These are phyloP conservation scores for Peromyscus leucopus DNA, from an alignment of 2,113 vertebrate genomes.

Conservation along the genomic window DNA sequence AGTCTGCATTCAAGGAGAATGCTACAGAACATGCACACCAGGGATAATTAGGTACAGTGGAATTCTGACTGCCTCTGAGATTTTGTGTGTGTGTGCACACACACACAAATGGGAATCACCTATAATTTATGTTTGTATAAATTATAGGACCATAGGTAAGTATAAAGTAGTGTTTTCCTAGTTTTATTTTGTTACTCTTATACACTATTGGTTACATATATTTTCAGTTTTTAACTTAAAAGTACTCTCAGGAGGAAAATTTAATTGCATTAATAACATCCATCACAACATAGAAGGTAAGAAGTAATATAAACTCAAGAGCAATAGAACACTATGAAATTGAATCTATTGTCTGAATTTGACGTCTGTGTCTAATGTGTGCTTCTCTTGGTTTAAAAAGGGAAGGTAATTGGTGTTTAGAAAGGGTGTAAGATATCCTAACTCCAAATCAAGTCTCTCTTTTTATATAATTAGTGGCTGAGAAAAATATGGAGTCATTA, in stretches of 20 bases:
- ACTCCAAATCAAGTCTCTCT: conserved; percentile 14
- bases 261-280: background rate
- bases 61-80: background rate
- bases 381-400: conserved; percentile 35
- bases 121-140: background rate
- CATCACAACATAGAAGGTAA: conserved; percentile 2
- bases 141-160: background rate
- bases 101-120: background rate
- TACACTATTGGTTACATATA: background rate
- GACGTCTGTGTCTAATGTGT: conserved; percentile 13
- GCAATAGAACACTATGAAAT: conserved; percentile 41
- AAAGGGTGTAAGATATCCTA: conserved; percentile 43
- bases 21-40: background rate
- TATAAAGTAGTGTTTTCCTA: conserved; percentile 1
- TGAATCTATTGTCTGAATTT: conserved; percentile 27
- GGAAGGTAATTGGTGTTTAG: conserved; percentile 21
- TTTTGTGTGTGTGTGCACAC: background rate
- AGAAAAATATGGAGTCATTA: background rate
- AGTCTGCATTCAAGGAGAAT: background rate
- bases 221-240: conserved; percentile 43
- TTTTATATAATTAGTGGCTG: conserved; percentile 21
- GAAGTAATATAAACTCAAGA: conserved; percentile 14
- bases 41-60: background rate
- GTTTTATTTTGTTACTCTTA: conserved; percentile 18
- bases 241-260: background rate